Evolutionary conservation across 2,888 invertebrate genomes (phyloP).

Genomic region (Hololepta plana): DNA sequence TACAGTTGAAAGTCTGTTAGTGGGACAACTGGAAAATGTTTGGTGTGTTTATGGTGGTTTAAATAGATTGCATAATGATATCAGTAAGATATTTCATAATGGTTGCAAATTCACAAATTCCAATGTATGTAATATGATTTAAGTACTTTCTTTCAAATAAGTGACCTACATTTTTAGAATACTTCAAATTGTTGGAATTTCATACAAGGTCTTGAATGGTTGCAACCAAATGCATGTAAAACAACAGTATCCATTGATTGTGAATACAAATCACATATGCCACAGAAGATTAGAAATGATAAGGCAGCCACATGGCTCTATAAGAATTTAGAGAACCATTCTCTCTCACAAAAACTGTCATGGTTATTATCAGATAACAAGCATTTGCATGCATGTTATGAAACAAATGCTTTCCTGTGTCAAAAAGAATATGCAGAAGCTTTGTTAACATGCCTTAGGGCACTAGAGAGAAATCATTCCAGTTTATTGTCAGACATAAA

Average conservation of each 20-base stretch:
- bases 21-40: conserved; percentile 36
- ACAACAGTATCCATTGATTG: conserved; percentile 28
- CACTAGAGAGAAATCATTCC: conserved; percentile 43
- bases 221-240: conserved; percentile 36
- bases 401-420: conserved; percentile 37
- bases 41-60: conserved; percentile 41
- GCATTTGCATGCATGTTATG: conserved; percentile 38
- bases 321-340: conserved; percentile 34
- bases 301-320: conserved; percentile 35
- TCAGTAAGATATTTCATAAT: conserved; percentile 38
- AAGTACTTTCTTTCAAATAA: conserved; percentile 2
- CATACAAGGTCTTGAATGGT: conserved; percentile 40
- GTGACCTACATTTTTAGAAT: not conserved
- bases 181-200: conserved; percentile 23
- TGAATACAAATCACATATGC: conserved; percentile 25
- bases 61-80: conserved; percentile 32
- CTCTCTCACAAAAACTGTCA: conserved; percentile 37
- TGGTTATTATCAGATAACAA: conserved; percentile 42
- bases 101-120: conserved; percentile 26
- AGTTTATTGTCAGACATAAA: conserved; percentile 42
- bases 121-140: conserved; percentile 6
- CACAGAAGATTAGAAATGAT: conserved; percentile 28
- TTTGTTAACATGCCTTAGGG: conserved; percentile 39
- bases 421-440: conserved; percentile 40
- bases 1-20: conserved; percentile 37